Evolutionary conservation across 2,797 vertebrate species (phyloP).

Genomic region (Epinephelus malabaricus): DNA sequence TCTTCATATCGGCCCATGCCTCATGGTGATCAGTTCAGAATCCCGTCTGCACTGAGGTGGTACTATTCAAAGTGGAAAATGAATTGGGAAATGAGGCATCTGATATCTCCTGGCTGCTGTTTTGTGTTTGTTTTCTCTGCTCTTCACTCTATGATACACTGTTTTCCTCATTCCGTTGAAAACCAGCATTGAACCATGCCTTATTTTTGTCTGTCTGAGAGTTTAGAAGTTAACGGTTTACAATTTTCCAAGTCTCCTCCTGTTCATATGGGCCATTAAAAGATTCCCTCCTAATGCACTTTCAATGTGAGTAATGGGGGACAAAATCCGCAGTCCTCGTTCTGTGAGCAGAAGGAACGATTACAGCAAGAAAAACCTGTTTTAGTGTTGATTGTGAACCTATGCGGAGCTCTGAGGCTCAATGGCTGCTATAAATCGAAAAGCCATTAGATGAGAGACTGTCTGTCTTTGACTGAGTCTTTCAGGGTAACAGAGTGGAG

Average conservation of each 20-base stretch:
- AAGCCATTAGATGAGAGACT: slow-evolving; percentile 36
- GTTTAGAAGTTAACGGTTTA: neutral
- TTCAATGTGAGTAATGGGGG: neutral
- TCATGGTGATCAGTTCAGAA: too few species aligned
- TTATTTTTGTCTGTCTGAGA: neutral
- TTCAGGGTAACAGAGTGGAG: slow-evolving; percentile 38
- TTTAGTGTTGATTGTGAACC: neutral
- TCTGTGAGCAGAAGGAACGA: neutral
- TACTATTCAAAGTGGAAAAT: too few species aligned
- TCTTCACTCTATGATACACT: neutral
- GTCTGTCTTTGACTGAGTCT: slow-evolving; percentile 27
- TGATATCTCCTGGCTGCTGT: neutral
- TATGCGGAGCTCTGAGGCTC: neutral
- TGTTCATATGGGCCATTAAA: neutral
- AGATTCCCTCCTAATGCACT: neutral
- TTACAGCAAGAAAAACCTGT: neutral
- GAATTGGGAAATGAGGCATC: too few species aligned
- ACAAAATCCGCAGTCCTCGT: neutral
- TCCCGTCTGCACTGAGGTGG: too few species aligned
- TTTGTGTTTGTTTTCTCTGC: slow-evolving; percentile 1
- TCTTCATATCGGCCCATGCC: too few species aligned
- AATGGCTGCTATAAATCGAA: slow-evolving; percentile 47
- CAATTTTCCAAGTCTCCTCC: neutral
- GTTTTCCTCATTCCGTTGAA: neutral
- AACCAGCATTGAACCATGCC: neutral